phyloP scores from a whole-genome alignment of 2,113 vertebrate genomes.

The Antechinus stuartii region DNA sequence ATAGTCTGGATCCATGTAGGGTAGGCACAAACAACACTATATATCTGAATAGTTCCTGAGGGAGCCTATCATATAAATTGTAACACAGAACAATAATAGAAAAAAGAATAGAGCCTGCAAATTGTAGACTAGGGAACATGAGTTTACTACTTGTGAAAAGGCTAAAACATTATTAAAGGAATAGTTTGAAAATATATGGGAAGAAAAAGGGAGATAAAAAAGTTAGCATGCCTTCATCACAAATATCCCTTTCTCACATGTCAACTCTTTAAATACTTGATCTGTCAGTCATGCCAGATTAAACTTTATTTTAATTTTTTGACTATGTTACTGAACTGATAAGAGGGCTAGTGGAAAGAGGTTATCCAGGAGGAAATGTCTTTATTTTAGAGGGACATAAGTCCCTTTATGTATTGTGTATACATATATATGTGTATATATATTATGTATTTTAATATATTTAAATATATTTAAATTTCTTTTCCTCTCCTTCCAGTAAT shows the following conservation, averaged over 20 bases:
- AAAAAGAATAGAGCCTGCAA: background rate
- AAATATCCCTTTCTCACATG: background rate
- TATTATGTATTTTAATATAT: background rate
- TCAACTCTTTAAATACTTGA: background rate
- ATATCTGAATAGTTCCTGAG: background rate
- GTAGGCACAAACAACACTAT: background rate
- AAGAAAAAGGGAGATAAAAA: background rate
- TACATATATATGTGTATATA: too few relatives aligned
- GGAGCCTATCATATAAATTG: background rate
- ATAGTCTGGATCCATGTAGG: background rate
- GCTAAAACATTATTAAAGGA: background rate
- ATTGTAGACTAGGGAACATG: background rate
- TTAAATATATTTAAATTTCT: background rate
- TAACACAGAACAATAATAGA: background rate
- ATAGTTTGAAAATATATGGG: background rate
- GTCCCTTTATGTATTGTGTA: background rate
- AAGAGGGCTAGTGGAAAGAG: background rate
- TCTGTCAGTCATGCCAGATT: background rate
- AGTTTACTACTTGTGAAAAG: background rate
- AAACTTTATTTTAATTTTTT: background rate
- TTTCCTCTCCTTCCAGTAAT: background rate
- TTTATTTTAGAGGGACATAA: background rate
- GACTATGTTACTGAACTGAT: background rate
- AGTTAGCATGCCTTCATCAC: background rate
- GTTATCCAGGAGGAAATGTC: background rate